Evolutionary conservation across 2,113 vertebrate genomes (phyloP), one percentile per base, ranked within the genome.

Genomic region (Eonycteris spelaea): DNA sequence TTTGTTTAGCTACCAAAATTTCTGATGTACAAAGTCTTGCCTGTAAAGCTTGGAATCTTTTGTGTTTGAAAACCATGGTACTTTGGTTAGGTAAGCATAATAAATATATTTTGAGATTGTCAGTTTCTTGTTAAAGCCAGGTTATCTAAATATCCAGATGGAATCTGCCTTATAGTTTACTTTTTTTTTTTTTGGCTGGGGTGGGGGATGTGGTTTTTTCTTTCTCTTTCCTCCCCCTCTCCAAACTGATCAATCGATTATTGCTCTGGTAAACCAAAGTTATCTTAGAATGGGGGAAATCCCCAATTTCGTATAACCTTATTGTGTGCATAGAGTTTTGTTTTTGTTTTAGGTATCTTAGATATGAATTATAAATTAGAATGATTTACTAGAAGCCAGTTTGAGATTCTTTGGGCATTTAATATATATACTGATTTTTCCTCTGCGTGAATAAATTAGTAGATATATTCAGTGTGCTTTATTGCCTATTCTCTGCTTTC

Each of bases 301-400:
- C 26, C 14, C 33, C 33, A 79, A 3, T 71, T 94, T 91, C 85
- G 18, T 77, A 40, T 75, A 90, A 45, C 11, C 14, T 65, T 92
- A 88, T 33, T 10, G 21, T 57, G 12, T 90, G 1, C 30, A 2
- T 57, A 70, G 71, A 92, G n/a, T 84, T 96, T 70, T 95, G 74
- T 96, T 95, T 43, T 82, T 91, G n/a, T 38, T 94, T 94, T 97
- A 86, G 53, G 7, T 88, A 26, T 87, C 55, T 91, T 95, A 24
- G 53, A 82, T 22, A 48, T 89, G 51, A 96, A 86, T 43, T 95
- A 0, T 77, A 84, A 61, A 38, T 93, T 92, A 86, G 51, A 95
- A n/a, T 91, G 43, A 79, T 93, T 94, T 95, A 55, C 33, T 43
- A 59, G 16, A 94, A 86, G n/a, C 91, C 70, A 77, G 15, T 85